Base-by-base conservation (phyloP, 2,797 vertebrate genomes). In the Sebastes nivosus region DNA sequence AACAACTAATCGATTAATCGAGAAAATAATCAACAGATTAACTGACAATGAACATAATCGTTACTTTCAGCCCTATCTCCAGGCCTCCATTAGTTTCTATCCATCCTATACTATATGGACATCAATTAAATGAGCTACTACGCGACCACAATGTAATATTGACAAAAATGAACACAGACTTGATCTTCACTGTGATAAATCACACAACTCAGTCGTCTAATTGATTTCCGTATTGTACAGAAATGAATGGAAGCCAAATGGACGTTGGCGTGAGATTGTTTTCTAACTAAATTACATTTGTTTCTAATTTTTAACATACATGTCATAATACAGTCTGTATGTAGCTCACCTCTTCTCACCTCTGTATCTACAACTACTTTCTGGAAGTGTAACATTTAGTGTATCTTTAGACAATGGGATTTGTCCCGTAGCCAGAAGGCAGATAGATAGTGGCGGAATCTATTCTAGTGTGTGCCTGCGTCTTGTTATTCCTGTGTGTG, bases 331-430 rank as follows among this genome's bases (percentile, higher is more conserved):
- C 20, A 10, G 20, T 7, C 0, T 60, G 2, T 67, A 2, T 29
- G 16, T 32, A 1, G 2, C 14, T 64, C 54, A 11, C 29, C 30
- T 59, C 16, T 42, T 32, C 20, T 34, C 61, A 27, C 67, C 60
- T 69, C 52, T 61, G 29, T 24, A n/a, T 80, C 72, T 64, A 52
- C 27, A 80, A n/a, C 66, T 57, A 2, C 32, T 4, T 14, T 66
- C 14, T 29, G 6, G 58, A 71, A 57, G 71, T 6, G 18, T 81
- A 64, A 60, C 59, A 79, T 70, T 61, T 32, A 57, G 72, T 64
- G 54, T 50, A 25, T 84, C 68, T 77, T 68, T 14, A 67, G 58
- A 83, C 58, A 75, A 66, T 73, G 29, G 30, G 68, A 75, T 84
- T 61, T 78, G 34, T 69, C 54, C 58, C 58, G 11, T 54, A 68